These are phyloP conservation scores for Psylliodes chrysocephalus DNA, from an alignment of 2,888 invertebrate genomes.

Conservation along the genomic window DNA sequence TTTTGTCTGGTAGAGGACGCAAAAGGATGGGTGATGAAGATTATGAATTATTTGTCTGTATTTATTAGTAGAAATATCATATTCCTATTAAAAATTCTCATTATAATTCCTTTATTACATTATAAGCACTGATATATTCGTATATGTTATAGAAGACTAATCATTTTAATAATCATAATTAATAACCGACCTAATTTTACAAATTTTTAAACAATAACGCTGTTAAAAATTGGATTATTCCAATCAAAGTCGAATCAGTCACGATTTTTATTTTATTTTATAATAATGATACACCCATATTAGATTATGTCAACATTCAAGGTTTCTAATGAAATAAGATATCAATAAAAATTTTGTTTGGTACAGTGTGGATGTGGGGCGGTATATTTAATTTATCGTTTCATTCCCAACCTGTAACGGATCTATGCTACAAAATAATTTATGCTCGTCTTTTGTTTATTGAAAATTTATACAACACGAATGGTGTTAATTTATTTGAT, in stretches of 20 bases:
- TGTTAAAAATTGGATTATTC: not conserved
- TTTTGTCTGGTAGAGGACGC: no score
- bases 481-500: not conserved
- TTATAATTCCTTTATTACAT: no score
- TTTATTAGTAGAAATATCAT: no score
- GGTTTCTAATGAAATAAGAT: conserved; percentile 14
- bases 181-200: not conserved
- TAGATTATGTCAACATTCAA: conserved; percentile 20
- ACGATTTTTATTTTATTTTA: conserved; percentile 6
- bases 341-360: conserved; percentile 6
- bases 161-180: no score
- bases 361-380: not conserved
- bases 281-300: conserved; percentile 19
- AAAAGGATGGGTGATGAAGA: no score
- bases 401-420: not conserved
- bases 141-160: no score
- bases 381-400: conserved; percentile 1
- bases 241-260: conserved; percentile 12
- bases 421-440: not conserved
- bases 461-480: conserved; percentile 5
- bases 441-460: conserved; percentile 9
- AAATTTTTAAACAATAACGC: conserved; percentile 1
- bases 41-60: no score
- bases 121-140: no score
- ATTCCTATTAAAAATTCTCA: no score